Conservation (phyloP, 2,797 vertebrate species). For the Lacerta agilis region DNA sequence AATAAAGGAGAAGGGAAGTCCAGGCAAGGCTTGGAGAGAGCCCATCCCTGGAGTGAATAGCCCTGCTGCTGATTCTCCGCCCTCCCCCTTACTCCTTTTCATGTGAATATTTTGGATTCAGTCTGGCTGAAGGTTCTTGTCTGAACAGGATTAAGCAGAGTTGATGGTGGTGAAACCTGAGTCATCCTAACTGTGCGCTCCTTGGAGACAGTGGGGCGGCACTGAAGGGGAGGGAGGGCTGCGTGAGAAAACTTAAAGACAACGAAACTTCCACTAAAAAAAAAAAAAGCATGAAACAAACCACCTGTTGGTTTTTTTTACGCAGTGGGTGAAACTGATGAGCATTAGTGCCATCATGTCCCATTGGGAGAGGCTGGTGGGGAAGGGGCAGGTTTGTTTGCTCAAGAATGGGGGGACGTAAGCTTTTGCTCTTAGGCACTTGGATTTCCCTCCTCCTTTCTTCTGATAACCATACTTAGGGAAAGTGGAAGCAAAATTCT, state of each 20-base stretch:
- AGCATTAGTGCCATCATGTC: neutral
- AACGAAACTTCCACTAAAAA: conserved; percentile 55
- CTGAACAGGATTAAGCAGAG: conserved; percentile 65
- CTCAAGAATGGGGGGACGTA: neutral
- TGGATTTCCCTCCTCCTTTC: neutral
- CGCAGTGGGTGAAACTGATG: conserved; percentile 1
- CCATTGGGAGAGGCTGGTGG: neutral
- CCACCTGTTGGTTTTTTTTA: conserved; percentile 42
- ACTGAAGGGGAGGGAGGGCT: conserved; percentile 39
- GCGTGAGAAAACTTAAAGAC: conserved; percentile 59
- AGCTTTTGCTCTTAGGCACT: neutral
- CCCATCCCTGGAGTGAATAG: conserved; percentile 5
- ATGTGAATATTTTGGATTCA: conserved; percentile 46
- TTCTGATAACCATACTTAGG: neutral
- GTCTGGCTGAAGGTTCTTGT: conserved; percentile 63
- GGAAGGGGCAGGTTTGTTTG: neutral
- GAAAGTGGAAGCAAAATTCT: neutral
- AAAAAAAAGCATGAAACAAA: neutral
- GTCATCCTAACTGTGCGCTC: conserved; percentile 45
- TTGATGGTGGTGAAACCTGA: conserved; percentile 59
- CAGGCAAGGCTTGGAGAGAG: neutral
- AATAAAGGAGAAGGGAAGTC: neutral
- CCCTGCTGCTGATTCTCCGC: conserved; percentile 17
- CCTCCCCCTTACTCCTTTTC: neutral
- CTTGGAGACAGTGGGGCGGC: conserved; percentile 49